Conservation (phyloP, 2,797 vertebrate species). For the Oryzias sinensis region DNA sequence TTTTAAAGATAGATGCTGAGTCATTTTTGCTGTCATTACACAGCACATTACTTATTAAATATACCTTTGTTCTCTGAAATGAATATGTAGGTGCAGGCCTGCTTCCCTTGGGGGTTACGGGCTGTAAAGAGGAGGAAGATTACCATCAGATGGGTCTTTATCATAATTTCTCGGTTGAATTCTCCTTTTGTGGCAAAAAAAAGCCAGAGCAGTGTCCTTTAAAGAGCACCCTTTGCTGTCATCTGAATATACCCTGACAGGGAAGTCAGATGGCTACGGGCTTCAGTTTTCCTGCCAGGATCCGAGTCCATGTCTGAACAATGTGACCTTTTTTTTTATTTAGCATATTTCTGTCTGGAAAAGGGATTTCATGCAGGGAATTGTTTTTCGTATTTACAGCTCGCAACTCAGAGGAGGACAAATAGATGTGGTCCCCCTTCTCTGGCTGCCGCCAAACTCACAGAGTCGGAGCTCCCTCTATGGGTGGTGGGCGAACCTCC, state of each 20-base stretch:
- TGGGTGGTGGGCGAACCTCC: slow-evolving; percentile 17
- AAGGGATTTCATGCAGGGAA: slow-evolving; percentile 5
- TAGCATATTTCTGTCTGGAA: background rate
- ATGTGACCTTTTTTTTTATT: slow-evolving; percentile 13
- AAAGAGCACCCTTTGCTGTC: slow-evolving; percentile 19
- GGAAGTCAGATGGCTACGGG: slow-evolving; percentile 6
- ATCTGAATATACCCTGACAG: slow-evolving; percentile 16
- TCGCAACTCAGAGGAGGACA: slow-evolving; percentile 17
- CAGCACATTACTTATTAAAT: slow-evolving; percentile 37
- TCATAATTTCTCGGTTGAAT: background rate
- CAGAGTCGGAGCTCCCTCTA: slow-evolving; percentile 66
- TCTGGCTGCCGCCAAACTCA: slow-evolving; percentile 1
- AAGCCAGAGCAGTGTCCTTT: slow-evolving; percentile 7
- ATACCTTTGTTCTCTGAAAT: slow-evolving; percentile 21
- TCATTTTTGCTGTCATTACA: slow-evolving; percentile 33
- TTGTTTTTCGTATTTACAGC: slow-evolving; percentile 19
- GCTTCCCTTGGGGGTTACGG: background rate
- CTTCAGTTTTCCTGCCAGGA: slow-evolving; percentile 10
- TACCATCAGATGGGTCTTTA: background rate
- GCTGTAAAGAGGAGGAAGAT: slow-evolving; percentile 3
- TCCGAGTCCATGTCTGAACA: slow-evolving; percentile 10
- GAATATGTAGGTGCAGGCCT: slow-evolving; percentile 21
- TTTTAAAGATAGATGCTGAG: slow-evolving; percentile 1
- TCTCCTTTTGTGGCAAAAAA: background rate
- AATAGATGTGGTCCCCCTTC: slow-evolving; percentile 3